Evolutionary conservation across 2,888 invertebrate genomes (phyloP), one percentile per base, ranked within the genome.

Genomic region (Drosophila heteroneura): DNA sequence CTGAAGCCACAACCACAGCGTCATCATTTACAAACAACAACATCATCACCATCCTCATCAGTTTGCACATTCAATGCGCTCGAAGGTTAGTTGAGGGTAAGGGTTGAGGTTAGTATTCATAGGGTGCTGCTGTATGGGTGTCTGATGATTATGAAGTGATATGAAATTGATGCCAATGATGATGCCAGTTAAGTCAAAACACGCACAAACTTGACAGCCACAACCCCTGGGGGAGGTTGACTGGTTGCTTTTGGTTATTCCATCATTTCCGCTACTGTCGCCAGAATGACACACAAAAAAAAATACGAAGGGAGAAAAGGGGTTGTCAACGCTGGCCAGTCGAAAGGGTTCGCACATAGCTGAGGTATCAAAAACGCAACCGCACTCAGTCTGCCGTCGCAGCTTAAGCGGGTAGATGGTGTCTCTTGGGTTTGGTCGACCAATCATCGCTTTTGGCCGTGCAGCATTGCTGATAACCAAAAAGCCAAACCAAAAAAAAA

Each of bases 131-230:
- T 59, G 59, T 81, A 78, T 86, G 83, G 90, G 87, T 83, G 89
- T 70, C 71, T 78, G 87, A 85, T 90, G 88, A 81, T 89, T 89
- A 82, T 89, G 74, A 84, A 83, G 78, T 83, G 85, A 90, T 90
- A 87, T 76, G 87, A 90, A 87, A 89, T 89, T 86, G 90, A 86
- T 89, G 87, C 85, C 91, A 87, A 85, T 82, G 85, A 88, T 88
- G 85, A 68, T 76, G 82, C 74, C 71, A 87, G 87, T 84, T 83
- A 83, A 90, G 86, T 85, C 76, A 77, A 74, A 84, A 78, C 84
- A 82, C 82, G 78, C 76, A 81, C 80, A 37, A 84, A 72, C 76
- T 82, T 82, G 79, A 81, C 81, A 80, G 68, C 75, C 52, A 14
- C 41, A 30, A 37, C 33, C 41, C 6, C 26, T 54, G 33, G 56